Percentiles rank a stretch among this genome's conserved stretches.
phyloP scores from a whole-genome alignment of 2,888 invertebrate species.

The Xestobium rufovillosum region DNA sequence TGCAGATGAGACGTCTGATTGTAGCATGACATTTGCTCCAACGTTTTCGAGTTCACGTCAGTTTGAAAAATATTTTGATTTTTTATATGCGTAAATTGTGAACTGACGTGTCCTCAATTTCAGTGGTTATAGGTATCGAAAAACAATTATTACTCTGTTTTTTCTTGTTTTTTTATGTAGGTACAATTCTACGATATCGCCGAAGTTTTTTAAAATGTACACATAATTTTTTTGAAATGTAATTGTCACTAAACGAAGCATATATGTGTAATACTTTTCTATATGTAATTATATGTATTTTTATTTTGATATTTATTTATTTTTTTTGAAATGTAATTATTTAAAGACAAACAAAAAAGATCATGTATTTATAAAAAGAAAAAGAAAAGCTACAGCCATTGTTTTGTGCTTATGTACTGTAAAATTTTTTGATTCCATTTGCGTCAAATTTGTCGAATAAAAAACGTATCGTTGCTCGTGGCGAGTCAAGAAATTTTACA shows the following conservation, averaged over 20 bases:
- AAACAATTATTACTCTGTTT: conserved; percentile 33
- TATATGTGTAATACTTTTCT: background rate
- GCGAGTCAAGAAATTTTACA: conserved; percentile 39
- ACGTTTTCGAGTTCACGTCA: conserved; percentile 32
- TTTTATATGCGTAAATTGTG: conserved; percentile 11
- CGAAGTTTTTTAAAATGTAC: conserved; percentile 22
- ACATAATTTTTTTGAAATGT: background rate
- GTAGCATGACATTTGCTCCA: conserved; percentile 40
- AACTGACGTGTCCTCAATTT: conserved; percentile 24
- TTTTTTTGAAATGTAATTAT: conserved; percentile 31
- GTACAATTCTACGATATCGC: conserved; percentile 32
- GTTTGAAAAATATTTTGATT: conserved; percentile 16
- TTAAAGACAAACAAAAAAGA: conserved; percentile 20
- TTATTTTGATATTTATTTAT: background rate
- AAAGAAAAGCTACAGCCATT: conserved; percentile 21
- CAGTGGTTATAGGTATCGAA: conserved; percentile 35
- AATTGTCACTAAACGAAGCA: background rate
- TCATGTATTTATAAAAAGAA: conserved; percentile 23
- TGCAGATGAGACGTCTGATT: too few species aligned
- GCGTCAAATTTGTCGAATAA: conserved; percentile 15
- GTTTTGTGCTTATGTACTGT: conserved; percentile 35
- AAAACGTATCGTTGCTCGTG: too few species aligned
- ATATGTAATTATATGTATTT: background rate
- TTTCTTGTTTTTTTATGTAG: conserved; percentile 37
- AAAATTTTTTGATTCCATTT: conserved; percentile 38